A percentile compares a stretch with the other conserved stretches of the same genome.
These are phyloP conservation scores for Holacanthella duospinosa DNA, from an alignment of 2,888 invertebrate genomes.

Conservation along the genomic window DNA sequence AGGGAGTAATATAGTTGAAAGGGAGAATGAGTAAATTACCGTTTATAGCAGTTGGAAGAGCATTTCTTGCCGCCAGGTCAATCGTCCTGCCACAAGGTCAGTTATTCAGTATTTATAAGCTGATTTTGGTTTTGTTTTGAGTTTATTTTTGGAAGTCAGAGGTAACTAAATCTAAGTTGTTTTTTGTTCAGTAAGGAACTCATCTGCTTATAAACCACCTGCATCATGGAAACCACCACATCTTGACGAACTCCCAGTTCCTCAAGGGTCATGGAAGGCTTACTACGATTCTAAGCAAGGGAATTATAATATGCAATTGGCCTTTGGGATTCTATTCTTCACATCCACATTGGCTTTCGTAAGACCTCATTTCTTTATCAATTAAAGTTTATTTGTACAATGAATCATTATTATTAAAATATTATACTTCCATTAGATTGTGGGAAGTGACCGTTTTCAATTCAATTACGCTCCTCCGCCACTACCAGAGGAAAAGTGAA, in stretches of 20 bases:
- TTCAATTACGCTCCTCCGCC: constrained; percentile 8
- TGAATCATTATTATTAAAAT: neutral
- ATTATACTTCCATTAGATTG: neutral
- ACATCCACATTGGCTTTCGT: constrained; percentile 42
- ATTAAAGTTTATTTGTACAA: neutral
- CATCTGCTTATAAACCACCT: neutral
- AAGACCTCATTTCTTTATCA: constrained; percentile 19
- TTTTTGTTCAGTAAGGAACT: neutral
- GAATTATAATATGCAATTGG: constrained; percentile 57
- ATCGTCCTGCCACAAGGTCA: neutral
- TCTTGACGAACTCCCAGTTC: constrained; percentile 67
- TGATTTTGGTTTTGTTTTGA: no score
- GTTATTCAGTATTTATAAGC: no score
- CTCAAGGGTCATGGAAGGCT: constrained; percentile 66
- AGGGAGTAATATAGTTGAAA: neutral
- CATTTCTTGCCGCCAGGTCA: neutral
- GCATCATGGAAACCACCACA: neutral
- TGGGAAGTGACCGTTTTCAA: neutral
- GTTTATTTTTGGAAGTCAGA: no score
- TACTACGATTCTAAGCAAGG: constrained; percentile 54
- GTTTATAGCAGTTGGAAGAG: neutral
- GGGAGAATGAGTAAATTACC: neutral
- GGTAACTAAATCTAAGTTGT: no score
- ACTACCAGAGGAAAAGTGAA: constrained; percentile 4
- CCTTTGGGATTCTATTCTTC: constrained; percentile 49